Base-by-base conservation (phyloP, 2,113 vertebrate species). In the Oncorhynchus tshawytscha region DNA sequence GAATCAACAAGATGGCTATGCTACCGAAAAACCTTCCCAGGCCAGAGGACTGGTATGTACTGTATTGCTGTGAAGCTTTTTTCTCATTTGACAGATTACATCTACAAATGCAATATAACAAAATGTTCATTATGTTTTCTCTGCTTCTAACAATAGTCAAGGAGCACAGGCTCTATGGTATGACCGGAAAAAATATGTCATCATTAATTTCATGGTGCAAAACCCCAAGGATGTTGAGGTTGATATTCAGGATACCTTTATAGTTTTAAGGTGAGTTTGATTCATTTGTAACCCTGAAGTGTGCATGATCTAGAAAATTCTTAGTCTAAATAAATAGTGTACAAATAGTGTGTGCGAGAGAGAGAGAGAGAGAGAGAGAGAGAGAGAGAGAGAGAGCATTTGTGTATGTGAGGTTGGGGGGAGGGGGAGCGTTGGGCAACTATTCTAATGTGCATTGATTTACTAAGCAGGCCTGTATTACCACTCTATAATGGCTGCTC, bases 101-200 rank as follows among this genome's bases (percentile, higher is more conserved):
- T 54, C 16, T 18, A 54, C n/a, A 64, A 8, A 27, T 24, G 12
- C 64, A 27, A 11, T 66, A 4, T 64, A 64, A 12, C 11, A 31
- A 16, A 39, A 3, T 66, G 8, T 3, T 18, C 25, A 18, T 67
- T 5, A 5, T 48, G 18, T 48, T 49, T 73, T 66, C 8, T 80
- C 64, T 80, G 22, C 67, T 71, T 67, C 31, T 67, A 67, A 67
- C 74, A 78, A 65, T 79, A 99, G 98, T 81, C 96, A 96, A 84
- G 91, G 94, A 0, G 97, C 96, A 1, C 93, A 85, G 79, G 95
- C 95, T 0, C 27, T 96, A 73, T 99, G 98, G 98, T 99, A 92
- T 7, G 98, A 99, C 91, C 95, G 97, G 20, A 96, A 95, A 20
- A 95, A 94, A 68, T 99, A 98, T 6, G 90, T 99, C 75, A 96